Conservation (phyloP, 2,113 vertebrate species). For the Poeciliopsis prolifica region DNA sequence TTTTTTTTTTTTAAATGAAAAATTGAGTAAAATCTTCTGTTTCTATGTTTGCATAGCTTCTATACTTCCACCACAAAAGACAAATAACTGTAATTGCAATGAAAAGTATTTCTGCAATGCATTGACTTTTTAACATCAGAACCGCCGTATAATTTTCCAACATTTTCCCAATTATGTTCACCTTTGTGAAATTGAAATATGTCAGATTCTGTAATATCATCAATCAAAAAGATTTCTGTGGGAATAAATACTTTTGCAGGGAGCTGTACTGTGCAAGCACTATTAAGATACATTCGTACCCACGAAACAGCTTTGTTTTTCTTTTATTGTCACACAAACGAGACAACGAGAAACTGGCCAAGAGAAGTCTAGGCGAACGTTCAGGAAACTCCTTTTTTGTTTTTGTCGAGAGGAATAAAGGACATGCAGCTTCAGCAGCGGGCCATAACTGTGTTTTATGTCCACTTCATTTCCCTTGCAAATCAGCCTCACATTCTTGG, state of each 20-base stretch:
- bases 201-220: not conserved
- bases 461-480: slow-evolving; percentile 83
- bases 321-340: slow-evolving; percentile 2
- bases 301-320: not conserved
- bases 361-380: not conserved
- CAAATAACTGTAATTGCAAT: too few relatives aligned
- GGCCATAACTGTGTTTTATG: slow-evolving; percentile 69
- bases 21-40: too few relatives aligned
- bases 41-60: too few relatives aligned
- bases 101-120: too few relatives aligned
- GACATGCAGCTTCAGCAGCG: slow-evolving; percentile 29
- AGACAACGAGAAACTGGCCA: not conserved
- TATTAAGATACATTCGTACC: not conserved
- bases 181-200: not conserved
- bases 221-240: not conserved
- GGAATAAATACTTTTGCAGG: not conserved
- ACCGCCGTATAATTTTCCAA: too few relatives aligned
- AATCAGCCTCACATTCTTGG: slow-evolving; percentile 72
- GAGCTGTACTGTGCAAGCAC: too few relatives aligned
- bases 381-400: slow-evolving; percentile 6
- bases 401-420: slow-evolving; percentile 40
- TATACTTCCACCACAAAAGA: too few relatives aligned
- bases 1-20: too few relatives aligned
- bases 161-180: too few relatives aligned
- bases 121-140: too few relatives aligned